A percentile compares a stretch with the other conserved stretches of the same genome.
Conservation (phyloP, 1,140 invertebrate genomes). For the Tachypleus tridentatus region DNA sequence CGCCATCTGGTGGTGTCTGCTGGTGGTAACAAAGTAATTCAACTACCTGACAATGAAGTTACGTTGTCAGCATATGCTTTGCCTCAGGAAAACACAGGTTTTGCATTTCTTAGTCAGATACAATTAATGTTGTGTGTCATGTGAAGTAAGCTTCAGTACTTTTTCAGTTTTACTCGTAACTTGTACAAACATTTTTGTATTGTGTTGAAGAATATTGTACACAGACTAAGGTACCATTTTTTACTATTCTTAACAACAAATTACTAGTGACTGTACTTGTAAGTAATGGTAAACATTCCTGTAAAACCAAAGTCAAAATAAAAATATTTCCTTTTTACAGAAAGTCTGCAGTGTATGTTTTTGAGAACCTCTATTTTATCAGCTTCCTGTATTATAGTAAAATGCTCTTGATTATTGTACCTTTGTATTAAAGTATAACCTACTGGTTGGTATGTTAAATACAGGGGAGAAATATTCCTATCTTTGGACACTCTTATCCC, state of each 20-base stretch:
- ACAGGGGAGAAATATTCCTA: constrained; percentile 62
- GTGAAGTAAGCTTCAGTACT: too few species aligned
- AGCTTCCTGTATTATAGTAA: constrained; percentile 14
- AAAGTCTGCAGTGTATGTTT: constrained; percentile 4
- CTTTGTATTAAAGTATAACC: constrained; percentile 12
- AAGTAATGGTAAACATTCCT: too few species aligned
- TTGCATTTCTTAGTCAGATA: not conserved
- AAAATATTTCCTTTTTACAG: constrained; percentile 12
- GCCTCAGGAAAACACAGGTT: constrained; percentile 53
- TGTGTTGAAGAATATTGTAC: too few species aligned
- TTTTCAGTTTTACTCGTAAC: too few species aligned
- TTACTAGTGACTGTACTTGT: too few species aligned
- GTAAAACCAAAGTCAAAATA: constrained; percentile 26
- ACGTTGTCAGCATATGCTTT: constrained; percentile 65
- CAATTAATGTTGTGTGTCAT: too few species aligned
- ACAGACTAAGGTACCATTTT: too few species aligned
- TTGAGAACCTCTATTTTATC: constrained; percentile 9
- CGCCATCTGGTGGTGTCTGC: constrained; percentile 63
- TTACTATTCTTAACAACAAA: too few species aligned
- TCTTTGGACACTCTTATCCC: constrained; percentile 70
- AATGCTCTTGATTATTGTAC: constrained; percentile 4
- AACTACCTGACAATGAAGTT: constrained; percentile 61
- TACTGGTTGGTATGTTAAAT: constrained; percentile 4
- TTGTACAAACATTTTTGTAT: too few species aligned
- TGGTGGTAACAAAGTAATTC: constrained; percentile 49